phyloP scores from a whole-genome alignment of 2,113 vertebrate species.

The Lamprologus lemairii region DNA sequence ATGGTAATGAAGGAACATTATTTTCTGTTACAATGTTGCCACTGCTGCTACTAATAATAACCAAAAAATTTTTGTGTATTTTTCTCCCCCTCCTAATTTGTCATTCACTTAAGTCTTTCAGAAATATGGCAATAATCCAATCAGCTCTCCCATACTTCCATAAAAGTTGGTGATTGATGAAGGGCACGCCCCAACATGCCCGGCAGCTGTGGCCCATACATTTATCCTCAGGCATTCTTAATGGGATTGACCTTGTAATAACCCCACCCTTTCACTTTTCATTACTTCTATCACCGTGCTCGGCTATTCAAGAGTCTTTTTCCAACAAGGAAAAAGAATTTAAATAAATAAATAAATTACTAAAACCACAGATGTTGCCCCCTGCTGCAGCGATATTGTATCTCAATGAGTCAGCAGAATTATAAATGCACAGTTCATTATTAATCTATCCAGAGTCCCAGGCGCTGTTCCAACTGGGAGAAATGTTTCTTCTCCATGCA shows the following conservation, averaged over 20 bases:
- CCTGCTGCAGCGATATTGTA: neutral
- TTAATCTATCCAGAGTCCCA: conserved; percentile 32
- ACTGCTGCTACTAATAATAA: neutral
- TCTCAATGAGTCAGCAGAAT: conserved; percentile 59
- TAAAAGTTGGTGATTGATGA: conserved; percentile 53
- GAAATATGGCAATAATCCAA: conserved; percentile 50
- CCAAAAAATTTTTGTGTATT: neutral
- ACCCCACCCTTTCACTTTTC: conserved; percentile 6
- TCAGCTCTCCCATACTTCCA: conserved; percentile 1
- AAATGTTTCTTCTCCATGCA: neutral
- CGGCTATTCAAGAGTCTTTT: neutral
- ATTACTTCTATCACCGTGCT: conserved; percentile 4
- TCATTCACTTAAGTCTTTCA: conserved; percentile 2
- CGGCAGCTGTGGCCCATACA: conserved; percentile 36
- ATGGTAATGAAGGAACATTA: neutral
- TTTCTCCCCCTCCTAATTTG: neutral
- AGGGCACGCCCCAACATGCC: neutral
- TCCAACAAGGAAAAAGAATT: neutral
- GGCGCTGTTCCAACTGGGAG: conserved; percentile 8
- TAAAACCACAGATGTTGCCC: conserved; percentile 34
- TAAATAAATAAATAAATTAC: neutral
- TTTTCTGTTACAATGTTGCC: neutral
- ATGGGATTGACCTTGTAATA: conserved; percentile 64
- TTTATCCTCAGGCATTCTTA: conserved; percentile 50
- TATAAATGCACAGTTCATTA: conserved; percentile 46